A percentile compares a stretch with the other conserved stretches of the same genome.
Evolutionary conservation across 2,888 invertebrate genomes (phyloP).

Genomic region (Desoria tigrina): DNA sequence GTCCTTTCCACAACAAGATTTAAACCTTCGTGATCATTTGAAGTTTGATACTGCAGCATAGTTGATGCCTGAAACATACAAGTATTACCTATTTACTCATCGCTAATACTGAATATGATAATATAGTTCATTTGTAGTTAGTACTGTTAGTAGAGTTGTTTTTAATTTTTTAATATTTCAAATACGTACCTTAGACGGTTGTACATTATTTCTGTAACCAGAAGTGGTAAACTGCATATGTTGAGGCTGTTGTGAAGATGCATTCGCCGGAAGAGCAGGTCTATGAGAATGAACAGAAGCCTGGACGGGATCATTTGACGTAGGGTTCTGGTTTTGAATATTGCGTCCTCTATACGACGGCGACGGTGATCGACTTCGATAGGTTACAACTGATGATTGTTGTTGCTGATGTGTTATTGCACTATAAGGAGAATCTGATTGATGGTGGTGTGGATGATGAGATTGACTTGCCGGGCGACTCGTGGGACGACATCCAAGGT

Average conservation of each 20-base stretch:
- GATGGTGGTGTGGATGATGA: slow-evolving; percentile 44
- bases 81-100: background rate
- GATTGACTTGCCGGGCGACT: slow-evolving; percentile 54
- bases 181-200: slow-evolving; percentile 49
- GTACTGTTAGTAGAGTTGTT: too few species aligned
- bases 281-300: slow-evolving; percentile 26
- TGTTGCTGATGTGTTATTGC: slow-evolving; percentile 38
- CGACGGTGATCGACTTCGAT: slow-evolving; percentile 45
- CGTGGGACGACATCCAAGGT: slow-evolving; percentile 44
- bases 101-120: background rate
- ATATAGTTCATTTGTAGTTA: background rate
- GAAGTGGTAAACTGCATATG: slow-evolving; percentile 14
- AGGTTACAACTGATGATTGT: slow-evolving; percentile 35
- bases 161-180: too few species aligned
- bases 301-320: slow-evolving; percentile 38
- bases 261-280: slow-evolving; percentile 17
- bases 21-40: slow-evolving; percentile 48
- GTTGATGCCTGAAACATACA: slow-evolving; percentile 27
- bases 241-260: background rate
- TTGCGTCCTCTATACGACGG: slow-evolving; percentile 43
- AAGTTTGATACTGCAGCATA: slow-evolving; percentile 33
- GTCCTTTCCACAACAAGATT: slow-evolving; percentile 50
- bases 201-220: slow-evolving; percentile 44
- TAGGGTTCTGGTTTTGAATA: slow-evolving; percentile 20
- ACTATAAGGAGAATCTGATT: slow-evolving; percentile 41